phyloP scores from a whole-genome alignment of 2,113 vertebrate species.

The Crotalus helleri region DNA sequence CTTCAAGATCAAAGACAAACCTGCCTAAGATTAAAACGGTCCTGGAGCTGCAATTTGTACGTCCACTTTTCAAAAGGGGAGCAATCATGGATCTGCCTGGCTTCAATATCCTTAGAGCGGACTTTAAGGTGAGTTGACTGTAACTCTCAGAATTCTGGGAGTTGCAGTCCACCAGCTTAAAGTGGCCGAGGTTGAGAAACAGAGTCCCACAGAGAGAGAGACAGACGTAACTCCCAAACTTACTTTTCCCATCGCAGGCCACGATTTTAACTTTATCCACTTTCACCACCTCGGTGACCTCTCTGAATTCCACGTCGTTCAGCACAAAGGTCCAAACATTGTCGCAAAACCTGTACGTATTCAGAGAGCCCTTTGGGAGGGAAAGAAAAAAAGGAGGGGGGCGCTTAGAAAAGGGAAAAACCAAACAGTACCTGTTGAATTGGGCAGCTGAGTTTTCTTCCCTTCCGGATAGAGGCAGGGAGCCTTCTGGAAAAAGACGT shows the following conservation, averaged over 20 bases:
- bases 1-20: background rate
- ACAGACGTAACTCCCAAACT: constrained; percentile 26
- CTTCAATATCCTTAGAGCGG: background rate
- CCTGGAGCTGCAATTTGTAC: background rate
- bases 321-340: constrained; percentile 99
- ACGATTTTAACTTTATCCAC: constrained; percentile 99
- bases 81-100: background rate
- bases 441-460: too few species aligned
- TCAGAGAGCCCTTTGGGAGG: constrained; percentile 86
- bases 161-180: background rate
- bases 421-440: too few species aligned
- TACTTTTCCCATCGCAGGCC: constrained; percentile 98
- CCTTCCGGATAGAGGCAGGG: background rate
- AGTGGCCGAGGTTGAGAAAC: background rate
- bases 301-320: constrained; percentile 97
- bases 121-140: background rate
- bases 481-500: background rate
- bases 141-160: background rate
- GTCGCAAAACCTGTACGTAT: constrained; percentile 98
- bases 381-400: background rate
- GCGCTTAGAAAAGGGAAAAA: background rate
- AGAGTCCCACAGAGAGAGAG: background rate
- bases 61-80: background rate
- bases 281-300: constrained; percentile 96
- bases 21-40: background rate